phyloP scores from a whole-genome alignment of 2,888 invertebrate species.

The Eurytoma adleriae region DNA sequence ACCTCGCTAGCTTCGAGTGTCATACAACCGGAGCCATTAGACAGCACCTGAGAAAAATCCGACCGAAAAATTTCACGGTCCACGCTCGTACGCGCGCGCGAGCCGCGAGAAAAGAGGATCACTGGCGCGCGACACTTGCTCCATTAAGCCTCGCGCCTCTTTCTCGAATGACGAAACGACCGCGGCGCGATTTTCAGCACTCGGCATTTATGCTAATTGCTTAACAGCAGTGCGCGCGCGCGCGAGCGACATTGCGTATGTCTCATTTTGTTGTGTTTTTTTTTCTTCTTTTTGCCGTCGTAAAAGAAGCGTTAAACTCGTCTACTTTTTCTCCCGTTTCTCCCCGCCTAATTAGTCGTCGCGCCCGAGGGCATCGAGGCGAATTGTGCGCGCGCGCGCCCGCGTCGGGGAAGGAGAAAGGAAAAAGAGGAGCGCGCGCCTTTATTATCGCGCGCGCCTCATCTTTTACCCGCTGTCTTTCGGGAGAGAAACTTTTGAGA shows the following conservation, averaged over 20 bases:
- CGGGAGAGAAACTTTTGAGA: constrained; percentile 9
- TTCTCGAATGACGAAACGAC: constrained; percentile 12
- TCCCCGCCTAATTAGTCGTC: constrained; percentile 54
- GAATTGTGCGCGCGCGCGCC: constrained; percentile 5
- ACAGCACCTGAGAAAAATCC: not conserved
- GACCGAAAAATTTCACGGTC: not conserved
- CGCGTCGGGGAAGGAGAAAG: not conserved
- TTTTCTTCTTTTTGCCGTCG: constrained; percentile 42
- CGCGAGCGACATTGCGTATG: not conserved
- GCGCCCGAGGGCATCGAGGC: constrained; percentile 15
- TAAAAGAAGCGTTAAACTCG: constrained; percentile 50
- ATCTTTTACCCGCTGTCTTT: constrained; percentile 13
- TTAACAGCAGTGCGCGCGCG: constrained; percentile 23
- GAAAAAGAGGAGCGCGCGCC: not conserved
- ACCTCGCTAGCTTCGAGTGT: too few relatives aligned
- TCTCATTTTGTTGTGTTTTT: not conserved
- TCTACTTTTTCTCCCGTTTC: constrained; percentile 18
- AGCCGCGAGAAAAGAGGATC: too few relatives aligned
- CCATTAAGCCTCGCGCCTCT: not conserved
- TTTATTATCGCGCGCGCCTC: constrained; percentile 31
- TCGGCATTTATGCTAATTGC: constrained; percentile 52
- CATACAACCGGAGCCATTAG: too few relatives aligned
- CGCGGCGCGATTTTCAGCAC: constrained; percentile 18
- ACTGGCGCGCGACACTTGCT: not conserved
- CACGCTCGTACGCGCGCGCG: too few relatives aligned